Conservation (phyloP, 2,888 invertebrate genomes). For the Diarsia rubi region DNA sequence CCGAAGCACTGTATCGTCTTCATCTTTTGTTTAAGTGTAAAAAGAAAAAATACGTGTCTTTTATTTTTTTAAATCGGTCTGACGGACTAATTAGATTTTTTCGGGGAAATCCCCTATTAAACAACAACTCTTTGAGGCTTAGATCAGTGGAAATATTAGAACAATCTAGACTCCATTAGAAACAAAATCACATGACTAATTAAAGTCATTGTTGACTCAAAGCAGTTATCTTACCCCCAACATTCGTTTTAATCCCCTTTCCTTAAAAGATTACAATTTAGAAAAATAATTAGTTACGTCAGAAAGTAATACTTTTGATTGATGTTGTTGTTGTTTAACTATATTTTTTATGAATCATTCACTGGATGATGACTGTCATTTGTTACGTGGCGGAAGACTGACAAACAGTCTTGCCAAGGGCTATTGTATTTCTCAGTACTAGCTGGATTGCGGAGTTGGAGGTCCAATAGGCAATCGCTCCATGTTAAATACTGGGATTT, state of each 20-base stretch:
- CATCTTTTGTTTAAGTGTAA: no score
- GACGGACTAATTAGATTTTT: no score
- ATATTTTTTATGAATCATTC: neutral
- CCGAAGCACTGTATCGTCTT: no score
- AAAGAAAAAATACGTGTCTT: no score
- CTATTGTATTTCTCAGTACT: neutral
- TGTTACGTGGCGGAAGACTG: neutral
- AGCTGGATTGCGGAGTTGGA: neutral
- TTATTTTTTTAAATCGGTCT: no score
- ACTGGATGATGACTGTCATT: neutral
- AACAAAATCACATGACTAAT: no score
- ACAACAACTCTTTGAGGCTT: no score
- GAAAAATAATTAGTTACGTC: neutral
- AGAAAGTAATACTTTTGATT: constrained; percentile 9
- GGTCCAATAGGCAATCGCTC: neutral
- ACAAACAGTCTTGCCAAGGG: neutral
- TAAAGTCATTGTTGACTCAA: neutral
- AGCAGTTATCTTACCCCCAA: neutral
- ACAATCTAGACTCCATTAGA: no score
- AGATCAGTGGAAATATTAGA: no score
- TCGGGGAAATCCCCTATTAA: no score
- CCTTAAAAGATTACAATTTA: neutral
- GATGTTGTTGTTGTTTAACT: neutral
- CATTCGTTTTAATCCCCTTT: neutral
- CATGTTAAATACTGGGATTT: no score